Conservation (phyloP, 2,888 invertebrate species). For the Drosophila mayaguana region DNA sequence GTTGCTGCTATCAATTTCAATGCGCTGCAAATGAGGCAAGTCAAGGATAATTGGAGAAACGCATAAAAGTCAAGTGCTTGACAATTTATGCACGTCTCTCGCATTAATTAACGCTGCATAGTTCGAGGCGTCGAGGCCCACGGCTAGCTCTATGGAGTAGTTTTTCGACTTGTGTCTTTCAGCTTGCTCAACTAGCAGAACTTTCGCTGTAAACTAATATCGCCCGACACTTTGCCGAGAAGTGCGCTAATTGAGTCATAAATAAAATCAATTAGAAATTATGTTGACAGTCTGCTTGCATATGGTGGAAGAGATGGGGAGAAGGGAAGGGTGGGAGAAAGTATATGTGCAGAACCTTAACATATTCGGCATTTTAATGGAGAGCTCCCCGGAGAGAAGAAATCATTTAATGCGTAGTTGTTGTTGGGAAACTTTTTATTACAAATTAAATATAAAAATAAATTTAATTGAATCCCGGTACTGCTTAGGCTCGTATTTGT, state of each 20-base stretch:
- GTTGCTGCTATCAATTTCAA: conserved; percentile 73
- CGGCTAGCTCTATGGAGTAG: conserved; percentile 42
- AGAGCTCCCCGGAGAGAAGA: not conserved
- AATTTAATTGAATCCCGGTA: no score
- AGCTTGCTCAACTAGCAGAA: conserved; percentile 51
- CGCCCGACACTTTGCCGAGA: conserved; percentile 24
- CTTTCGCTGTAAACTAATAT: conserved; percentile 63
- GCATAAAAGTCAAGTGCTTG: conserved; percentile 72
- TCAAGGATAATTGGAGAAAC: conserved; percentile 16
- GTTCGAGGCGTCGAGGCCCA: conserved; percentile 27
- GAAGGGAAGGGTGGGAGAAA: not conserved
- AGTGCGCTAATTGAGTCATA: conserved; percentile 67
- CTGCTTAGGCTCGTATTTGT: no score
- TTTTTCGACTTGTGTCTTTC: conserved; percentile 45
- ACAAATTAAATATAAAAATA: no score
- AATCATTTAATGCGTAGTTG: not conserved
- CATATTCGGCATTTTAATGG: not conserved
- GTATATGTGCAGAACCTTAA: not conserved
- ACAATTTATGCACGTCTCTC: conserved; percentile 75
- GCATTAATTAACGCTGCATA: conserved; percentile 77
- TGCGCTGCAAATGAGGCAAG: conserved; percentile 39
- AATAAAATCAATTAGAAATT: conserved; percentile 59
- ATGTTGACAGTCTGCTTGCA: conserved; percentile 9
- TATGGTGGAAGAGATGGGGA: not conserved
- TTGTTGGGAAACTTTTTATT: no score